Conservation (phyloP, 2,113 vertebrate species). For the Hippocampus zosterae region DNA sequence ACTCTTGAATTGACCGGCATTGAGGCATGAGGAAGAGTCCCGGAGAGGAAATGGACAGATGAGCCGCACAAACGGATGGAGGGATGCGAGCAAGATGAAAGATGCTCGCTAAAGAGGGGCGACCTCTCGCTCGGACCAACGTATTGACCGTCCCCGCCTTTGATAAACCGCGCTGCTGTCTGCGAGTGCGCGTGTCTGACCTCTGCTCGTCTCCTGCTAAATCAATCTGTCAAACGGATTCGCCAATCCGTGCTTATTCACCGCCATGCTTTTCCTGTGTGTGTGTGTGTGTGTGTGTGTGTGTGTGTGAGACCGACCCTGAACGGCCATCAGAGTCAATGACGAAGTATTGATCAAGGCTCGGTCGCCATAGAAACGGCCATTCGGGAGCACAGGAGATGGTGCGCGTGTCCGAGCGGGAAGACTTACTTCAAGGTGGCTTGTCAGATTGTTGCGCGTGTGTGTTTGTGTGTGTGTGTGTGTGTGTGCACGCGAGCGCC, state of each 20-base stretch:
- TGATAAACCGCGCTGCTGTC: conserved; percentile 55
- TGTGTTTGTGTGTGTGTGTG: too few relatives aligned
- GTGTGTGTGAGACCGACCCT: conserved; percentile 50
- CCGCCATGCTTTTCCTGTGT: conserved; percentile 42
- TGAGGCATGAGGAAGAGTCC: conserved; percentile 18
- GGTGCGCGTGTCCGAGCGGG: conserved; percentile 57
- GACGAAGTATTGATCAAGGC: conserved; percentile 69
- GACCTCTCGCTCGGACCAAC: conserved; percentile 48
- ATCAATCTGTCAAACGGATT: conserved; percentile 65
- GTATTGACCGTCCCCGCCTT: conserved; percentile 54
- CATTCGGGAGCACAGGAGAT: conserved; percentile 60
- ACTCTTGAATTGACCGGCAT: not conserved
- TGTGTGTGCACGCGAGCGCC: conserved; percentile 20
- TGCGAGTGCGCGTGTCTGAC: conserved; percentile 35
- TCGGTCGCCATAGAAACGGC: conserved; percentile 65
- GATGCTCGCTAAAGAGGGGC: conserved; percentile 47
- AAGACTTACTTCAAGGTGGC: conserved; percentile 65
- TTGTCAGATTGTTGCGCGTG: conserved; percentile 34
- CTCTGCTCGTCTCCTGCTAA: conserved; percentile 49
- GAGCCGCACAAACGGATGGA: conserved; percentile 10
- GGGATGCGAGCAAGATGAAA: not conserved
- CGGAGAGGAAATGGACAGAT: conserved; percentile 35
- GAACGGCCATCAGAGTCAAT: conserved; percentile 68
- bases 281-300: conserved; percentile 30
- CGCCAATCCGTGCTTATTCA: conserved; percentile 59